Conservation (phyloP, 2,797 vertebrate species). For the Amblyopsis hoosieri region DNA sequence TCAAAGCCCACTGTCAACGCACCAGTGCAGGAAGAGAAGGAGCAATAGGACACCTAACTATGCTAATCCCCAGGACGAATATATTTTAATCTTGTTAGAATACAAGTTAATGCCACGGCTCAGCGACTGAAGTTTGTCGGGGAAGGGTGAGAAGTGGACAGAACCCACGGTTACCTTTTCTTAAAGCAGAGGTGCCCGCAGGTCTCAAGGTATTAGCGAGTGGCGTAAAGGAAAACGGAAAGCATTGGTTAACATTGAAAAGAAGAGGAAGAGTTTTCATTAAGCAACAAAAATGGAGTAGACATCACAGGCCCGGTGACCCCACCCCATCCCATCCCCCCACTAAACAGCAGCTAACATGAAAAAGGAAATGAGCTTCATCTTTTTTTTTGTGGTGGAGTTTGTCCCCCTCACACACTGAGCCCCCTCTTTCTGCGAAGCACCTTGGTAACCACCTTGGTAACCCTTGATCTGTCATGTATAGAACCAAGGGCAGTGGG, state of each 20-base stretch:
- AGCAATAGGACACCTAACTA: conserved; percentile 93
- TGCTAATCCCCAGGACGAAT: conserved; percentile 99
- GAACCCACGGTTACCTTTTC: conserved; percentile 84
- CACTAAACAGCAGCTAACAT: conserved; percentile 76
- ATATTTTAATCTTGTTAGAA: conserved; percentile 99
- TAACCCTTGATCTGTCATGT: conserved; percentile 89
- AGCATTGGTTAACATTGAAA: conserved; percentile 43
- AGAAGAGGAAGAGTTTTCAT: conserved; percentile 71
- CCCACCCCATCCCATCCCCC: conserved; percentile 78
- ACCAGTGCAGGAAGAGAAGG: conserved; percentile 90
- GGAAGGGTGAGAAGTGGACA: conserved; percentile 79
- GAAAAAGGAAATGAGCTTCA: conserved; percentile 83
- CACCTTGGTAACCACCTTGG: conserved; percentile 88
- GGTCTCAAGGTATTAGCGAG: conserved; percentile 38
- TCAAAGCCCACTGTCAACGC: conserved; percentile 95
- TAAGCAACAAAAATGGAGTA: conserved; percentile 55
- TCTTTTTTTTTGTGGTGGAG: conserved; percentile 63
- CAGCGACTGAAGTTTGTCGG: conserved; percentile 92
- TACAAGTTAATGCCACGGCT: conserved; percentile 99
- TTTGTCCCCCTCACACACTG: conserved; percentile 72
- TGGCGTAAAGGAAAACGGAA: background rate
- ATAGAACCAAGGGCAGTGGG: conserved; percentile 80
- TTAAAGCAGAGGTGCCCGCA: conserved; percentile 81
- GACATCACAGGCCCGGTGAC: conserved; percentile 61
- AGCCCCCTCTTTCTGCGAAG: conserved; percentile 77